A percentile compares a stretch with the other conserved stretches of the same genome.
phyloP scores from a whole-genome alignment of 2,113 vertebrate species.

The Isichthys henryi region DNA sequence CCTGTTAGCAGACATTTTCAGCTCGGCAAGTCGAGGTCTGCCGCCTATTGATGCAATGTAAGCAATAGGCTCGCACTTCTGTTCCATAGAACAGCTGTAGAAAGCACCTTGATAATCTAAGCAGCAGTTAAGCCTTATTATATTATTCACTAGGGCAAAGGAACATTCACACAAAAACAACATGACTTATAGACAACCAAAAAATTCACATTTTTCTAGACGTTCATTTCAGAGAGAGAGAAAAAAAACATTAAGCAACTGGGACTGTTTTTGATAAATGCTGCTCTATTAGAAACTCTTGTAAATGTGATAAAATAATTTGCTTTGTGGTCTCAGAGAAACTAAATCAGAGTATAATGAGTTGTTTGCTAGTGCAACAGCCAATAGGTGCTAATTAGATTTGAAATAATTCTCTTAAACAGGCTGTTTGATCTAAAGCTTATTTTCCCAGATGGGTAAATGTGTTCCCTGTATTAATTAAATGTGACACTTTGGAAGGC shows the following conservation, averaged over 20 bases:
- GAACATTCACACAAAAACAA: background rate
- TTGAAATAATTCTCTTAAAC: conserved; percentile 71
- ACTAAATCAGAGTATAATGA: conserved; percentile 78
- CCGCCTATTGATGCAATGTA: conserved; percentile 12
- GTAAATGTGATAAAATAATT: conserved; percentile 42
- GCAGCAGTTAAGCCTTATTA: background rate
- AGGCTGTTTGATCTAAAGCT: conserved; percentile 74
- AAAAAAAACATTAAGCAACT: conserved; percentile 28
- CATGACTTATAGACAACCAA: conserved; percentile 6
- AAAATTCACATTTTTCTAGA: conserved; percentile 8
- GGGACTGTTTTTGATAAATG: conserved; percentile 36
- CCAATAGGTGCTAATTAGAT: conserved; percentile 90
- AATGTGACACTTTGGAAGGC: conserved; percentile 62
- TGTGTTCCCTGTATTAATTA: conserved; percentile 74
- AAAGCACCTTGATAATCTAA: background rate
- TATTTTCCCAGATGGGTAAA: conserved; percentile 73
- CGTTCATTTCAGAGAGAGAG: conserved; percentile 11
- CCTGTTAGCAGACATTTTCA: conserved; percentile 24
- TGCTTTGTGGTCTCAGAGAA: conserved; percentile 47
- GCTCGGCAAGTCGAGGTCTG: conserved; percentile 16
- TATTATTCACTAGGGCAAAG: background rate
- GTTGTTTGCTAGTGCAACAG: conserved; percentile 74
- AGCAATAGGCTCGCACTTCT: background rate
- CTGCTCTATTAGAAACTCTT: conserved; percentile 38
- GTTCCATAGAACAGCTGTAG: background rate